Evolutionary conservation across 1,140 invertebrate genomes (phyloP).

Genomic region (Chlorops oryzae): DNA sequence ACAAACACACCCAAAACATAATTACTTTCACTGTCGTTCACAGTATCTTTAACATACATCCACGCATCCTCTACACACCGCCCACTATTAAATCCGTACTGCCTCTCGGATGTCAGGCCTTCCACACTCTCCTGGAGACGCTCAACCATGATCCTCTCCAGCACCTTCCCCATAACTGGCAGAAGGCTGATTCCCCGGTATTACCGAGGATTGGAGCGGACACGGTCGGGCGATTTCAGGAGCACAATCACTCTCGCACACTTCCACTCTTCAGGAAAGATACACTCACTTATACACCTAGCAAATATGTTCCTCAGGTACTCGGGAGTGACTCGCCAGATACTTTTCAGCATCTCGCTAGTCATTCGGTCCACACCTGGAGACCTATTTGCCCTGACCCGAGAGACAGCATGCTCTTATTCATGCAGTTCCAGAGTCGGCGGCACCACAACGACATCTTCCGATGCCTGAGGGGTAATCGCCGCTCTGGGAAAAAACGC

Average conservation of each 20-base stretch:
- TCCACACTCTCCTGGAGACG: constrained; percentile 5
- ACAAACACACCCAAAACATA: not conserved
- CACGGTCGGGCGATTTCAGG: constrained; percentile 16
- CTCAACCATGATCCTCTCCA: constrained; percentile 23
- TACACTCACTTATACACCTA: not conserved
- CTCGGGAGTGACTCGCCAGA: constrained; percentile 4
- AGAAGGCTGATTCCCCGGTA: constrained; percentile 34
- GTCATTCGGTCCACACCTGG: constrained; percentile 6
- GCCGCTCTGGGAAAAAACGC: constrained; percentile 3
- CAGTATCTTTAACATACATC: not conserved
- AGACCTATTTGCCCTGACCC: not conserved
- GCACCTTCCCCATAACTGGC: constrained; percentile 25
- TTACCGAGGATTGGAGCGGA: constrained; percentile 13
- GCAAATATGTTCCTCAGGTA: not conserved
- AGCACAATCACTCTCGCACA: constrained; percentile 22
- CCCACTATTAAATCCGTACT: constrained; percentile 10
- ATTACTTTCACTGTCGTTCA: not conserved
- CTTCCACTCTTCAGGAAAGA: constrained; percentile 18
- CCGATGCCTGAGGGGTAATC: not conserved
- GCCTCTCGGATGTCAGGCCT: not conserved
- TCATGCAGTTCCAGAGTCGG: constrained; percentile 2
- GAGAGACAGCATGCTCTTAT: not conserved
- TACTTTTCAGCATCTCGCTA: constrained; percentile 4
- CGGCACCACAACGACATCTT: not conserved
- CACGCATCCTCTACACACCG: too few relatives aligned